Evolutionary conservation across 2,113 vertebrate genomes (phyloP), one percentile per base, ranked within the genome.

Genomic region (Tonatia bakeri): DNA sequence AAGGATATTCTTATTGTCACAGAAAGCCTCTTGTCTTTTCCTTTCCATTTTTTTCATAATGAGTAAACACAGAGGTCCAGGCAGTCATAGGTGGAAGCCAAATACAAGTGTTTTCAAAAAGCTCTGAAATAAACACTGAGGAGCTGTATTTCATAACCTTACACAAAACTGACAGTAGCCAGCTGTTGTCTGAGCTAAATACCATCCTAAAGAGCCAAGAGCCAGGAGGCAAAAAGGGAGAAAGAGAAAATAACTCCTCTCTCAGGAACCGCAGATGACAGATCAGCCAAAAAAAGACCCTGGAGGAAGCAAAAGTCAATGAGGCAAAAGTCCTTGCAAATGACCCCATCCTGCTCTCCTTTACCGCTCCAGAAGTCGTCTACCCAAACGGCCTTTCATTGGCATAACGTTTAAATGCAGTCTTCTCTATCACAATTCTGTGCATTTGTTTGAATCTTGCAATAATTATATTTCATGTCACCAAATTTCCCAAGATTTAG

Each of bases 171-270:
- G 96, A 98, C 94, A 93, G 97, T 94, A 91, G 97, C 97, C 97
- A 98, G 97, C 96, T 98, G 96, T 98, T 96, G 96, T 96, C 94
- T 93, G 95, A 97, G 79, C 89, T 95, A 94, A 96, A 96, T 83
- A 64, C 73, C 84, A 38, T 93, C 79, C 89, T 95, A 80, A 92
- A 95, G 69, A 97, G 90, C 94, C 77, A 82, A 92, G 88, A 97
- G 93, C 92, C 87, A 92, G 0, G 33, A 97, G 95, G 93, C 86
- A 10, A 90, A 96, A 95, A 97, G 75, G 45, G 93, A 97, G 91
- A 96, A 94, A 96, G 92, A 47, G 94, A 91, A 96, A 97, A 97
- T 96, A 96, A 93, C 91, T 97, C 89, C 95, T 97, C 94, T 96
- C 86, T 72, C 88, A 75, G 79, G 91, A 97, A 97, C 88, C 85